A percentile compares a stretch with the other conserved stretches of the same genome.
Conservation (phyloP, 2,797 vertebrate species). For the Paguma larvata region DNA sequence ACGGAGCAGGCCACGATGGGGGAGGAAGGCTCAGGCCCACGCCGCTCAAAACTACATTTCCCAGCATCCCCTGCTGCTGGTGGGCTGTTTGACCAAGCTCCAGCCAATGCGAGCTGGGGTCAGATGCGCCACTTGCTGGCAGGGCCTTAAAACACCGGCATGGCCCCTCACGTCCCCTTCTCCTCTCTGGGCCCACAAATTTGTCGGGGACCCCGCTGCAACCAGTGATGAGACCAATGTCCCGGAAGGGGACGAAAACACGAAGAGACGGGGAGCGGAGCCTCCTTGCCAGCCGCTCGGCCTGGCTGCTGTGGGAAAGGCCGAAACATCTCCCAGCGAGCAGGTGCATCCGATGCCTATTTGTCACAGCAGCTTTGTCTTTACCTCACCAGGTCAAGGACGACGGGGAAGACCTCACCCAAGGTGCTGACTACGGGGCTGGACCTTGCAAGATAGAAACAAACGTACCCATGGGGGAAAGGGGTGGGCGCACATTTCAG, state of each 20-base stretch:
- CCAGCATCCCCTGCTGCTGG: neutral
- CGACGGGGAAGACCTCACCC: neutral
- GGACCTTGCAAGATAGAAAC: neutral
- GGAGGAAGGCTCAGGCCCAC: neutral
- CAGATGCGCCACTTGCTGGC: neutral
- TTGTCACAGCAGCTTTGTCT: too few species aligned
- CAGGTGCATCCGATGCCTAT: rapidly evolving
- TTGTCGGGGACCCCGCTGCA: neutral
- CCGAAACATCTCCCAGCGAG: too few species aligned
- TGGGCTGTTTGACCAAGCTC: neutral
- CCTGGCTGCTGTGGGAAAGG: neutral
- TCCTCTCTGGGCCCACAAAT: neutral
- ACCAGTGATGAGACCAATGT: rapidly evolving
- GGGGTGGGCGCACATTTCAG: neutral
- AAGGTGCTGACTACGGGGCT: neutral
- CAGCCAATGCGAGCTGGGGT: neutral
- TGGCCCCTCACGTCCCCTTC: rapidly evolving
- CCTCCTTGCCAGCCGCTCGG: rapidly evolving
- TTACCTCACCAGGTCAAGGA: neutral
- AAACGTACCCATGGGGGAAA: rapidly evolving
- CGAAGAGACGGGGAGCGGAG: rapidly evolving
- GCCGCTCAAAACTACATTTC: neutral
- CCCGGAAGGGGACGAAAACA: neutral
- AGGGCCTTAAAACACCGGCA: neutral
- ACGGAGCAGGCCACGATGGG: neutral